Base-by-base conservation (phyloP, 2,888 invertebrate species). In the Stictocephala bisonia region DNA sequence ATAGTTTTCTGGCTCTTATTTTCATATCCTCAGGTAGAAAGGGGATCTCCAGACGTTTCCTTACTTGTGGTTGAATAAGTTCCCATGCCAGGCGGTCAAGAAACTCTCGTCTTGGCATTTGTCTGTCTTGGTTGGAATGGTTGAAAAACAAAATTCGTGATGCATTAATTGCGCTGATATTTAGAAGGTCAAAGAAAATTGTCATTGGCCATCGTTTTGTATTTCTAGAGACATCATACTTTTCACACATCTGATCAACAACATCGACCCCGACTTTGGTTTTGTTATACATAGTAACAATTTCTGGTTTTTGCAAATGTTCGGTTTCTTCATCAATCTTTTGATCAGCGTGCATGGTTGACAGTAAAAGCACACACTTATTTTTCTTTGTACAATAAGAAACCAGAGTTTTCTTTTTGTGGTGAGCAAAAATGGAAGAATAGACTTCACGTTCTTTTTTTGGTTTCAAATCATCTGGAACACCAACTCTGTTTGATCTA, bases 301-400 rank as follows among this genome's bases (percentile, higher is more conserved):
- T 74, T 15, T 77, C 74, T n/a, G 80, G 79, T 71, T 81, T 81
- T 24, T 71, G 71, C 7, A 78, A 76, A 13, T 77, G 75, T 24
- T 71, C 74, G n/a, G 77, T 77, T 24, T 66, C 68, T 71, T 67
- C 64, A 77, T 80, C 72, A 31, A 79, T 76, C 44, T 58, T 66
- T 26, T 64, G 41, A 68, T 68, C 56, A 64, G 76, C 72, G 56
- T 81, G 80, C 79, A 80, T 78, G 4, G 80, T 78, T 58, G 79
- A 80, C n/a, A n/a, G n/a, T n/a, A n/a, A n/a, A 15, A 81, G 31
- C 22, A 80, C 79, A 53, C 67, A 24, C 71, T 74, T 78, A 29
- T 79, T 79, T 60, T 74, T 75, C 75, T 79, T 78, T n/a, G 79
- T 77, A n/a, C 74, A 73, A 74, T 79, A 79, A 3, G 79, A 81